Conservation (phyloP, 2,888 invertebrate genomes). For the Leucoptera coffeella region DNA sequence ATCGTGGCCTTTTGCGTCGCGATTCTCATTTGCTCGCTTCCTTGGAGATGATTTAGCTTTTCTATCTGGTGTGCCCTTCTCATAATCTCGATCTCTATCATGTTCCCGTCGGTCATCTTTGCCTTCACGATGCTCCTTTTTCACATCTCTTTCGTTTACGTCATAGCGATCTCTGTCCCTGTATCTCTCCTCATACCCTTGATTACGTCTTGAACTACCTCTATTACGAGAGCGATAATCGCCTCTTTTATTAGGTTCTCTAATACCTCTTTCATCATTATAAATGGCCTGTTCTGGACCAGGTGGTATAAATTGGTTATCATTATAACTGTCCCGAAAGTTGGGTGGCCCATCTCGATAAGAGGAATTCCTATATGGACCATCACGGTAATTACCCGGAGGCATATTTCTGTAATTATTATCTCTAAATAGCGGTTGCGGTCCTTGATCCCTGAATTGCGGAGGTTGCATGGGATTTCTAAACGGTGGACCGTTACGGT, state of each 20-base stretch:
- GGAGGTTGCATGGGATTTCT: conserved; percentile 10
- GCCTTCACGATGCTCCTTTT: conserved; percentile 25
- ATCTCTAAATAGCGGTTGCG: conserved; percentile 16
- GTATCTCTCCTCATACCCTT: conserved; percentile 35
- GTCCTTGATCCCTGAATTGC: conserved; percentile 25
- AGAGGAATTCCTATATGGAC: conserved; percentile 20
- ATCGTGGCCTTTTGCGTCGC: conserved; percentile 39
- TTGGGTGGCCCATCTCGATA: conserved; percentile 30
- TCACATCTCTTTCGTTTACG: conserved; percentile 28
- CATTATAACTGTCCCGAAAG: too few relatives aligned
- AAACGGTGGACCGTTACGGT: conserved; percentile 12
- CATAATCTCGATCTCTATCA: conserved; percentile 33
- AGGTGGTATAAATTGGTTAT: background rate
- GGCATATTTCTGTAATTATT: background rate
- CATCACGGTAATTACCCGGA: conserved; percentile 14
- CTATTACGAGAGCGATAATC: conserved; percentile 12
- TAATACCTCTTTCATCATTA: background rate
- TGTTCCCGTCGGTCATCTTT: conserved; percentile 21
- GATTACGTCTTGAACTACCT: conserved; percentile 27
- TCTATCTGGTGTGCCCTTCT: conserved; percentile 31
- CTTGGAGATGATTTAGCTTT: conserved; percentile 27
- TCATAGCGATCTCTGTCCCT: conserved; percentile 31
- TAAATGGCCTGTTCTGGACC: background rate
- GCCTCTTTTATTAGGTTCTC: background rate
- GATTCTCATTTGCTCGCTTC: conserved; percentile 22